Evolutionary conservation across 2,888 invertebrate genomes (phyloP), one percentile per base, ranked within the genome.

Genomic region (Chaetogeoica ovagalla): DNA sequence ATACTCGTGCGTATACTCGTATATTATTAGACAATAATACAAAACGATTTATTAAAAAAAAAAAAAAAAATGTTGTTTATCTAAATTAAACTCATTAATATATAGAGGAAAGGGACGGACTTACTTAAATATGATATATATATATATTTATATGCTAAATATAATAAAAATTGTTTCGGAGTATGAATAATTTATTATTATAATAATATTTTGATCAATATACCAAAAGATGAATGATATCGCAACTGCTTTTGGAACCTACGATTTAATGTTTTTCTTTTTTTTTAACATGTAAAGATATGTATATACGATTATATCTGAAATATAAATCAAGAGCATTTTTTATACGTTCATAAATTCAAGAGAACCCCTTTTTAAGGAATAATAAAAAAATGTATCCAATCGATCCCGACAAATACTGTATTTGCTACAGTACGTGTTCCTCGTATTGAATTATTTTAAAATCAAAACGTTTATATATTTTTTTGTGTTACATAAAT

Each of bases 261-360:
- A 65, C 39, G 21, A 6, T 55, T 74, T 65, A 65, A 73, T 73
- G n/a, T n/a, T n/a, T n/a, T n/a, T n/a, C n/a, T 73, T 74, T 65
- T 65, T 55, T 73, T 13, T 68, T 19, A 57, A 70, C 37, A 39
- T 71, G 15, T 21, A 71, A n/a, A 23, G 57, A 37, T 70, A n/a
- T 70, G 37, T 37, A 55, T 7, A 57, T 70, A 55, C 55, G 19
- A 55, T 15, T 63, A 37, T 30, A 30, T 55, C 30, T 65, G n/a
- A 17, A 65, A 39, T 39, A 74, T 74, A 55, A 74, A 74, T 65
- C 74, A 74, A 37, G 8, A 13, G 23, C 17, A 17, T 55, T 37
- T 55, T 63, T 62, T 57, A 17, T 74, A 48, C 39, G 15, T 48
- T 48, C 15, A 48, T 43, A 15, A 9, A 9, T 43, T 55, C 74